Base-by-base conservation (phyloP, 2,113 vertebrate species). In the Archilochus colubris region DNA sequence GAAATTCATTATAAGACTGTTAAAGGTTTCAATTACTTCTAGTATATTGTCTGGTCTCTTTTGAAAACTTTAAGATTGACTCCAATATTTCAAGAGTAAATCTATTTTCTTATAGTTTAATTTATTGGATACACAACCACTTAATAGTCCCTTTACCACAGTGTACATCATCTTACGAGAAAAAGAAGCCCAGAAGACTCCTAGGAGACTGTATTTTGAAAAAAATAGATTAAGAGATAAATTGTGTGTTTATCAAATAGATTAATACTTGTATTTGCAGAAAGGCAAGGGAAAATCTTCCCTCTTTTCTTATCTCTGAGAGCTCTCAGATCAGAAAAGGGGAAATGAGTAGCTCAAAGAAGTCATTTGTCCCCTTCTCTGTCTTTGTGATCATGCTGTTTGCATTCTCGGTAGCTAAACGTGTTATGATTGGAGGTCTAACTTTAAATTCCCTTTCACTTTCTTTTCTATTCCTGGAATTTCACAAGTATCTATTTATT, bases 81-180 rank as follows among this genome's bases (percentile, higher is more conserved):
- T 86, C 38, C 43, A 24, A 28, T 43, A 86, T 74, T 76, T 88
- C 23, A 73, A 30, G 2, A 62, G 43, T 54, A 68, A 67, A 13
- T 72, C 17, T 61, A 33, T 84, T 89, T 92, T 88, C 50, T 64
- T 73, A n/a, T 57, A 93, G 27, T 89, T 81, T 89, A 92, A 51
- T 90, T 88, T 89, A 69, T 59, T 15, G 13, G 76, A 64, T 53
- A 75, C 25, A 82, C 25, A 72, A 63, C 66, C 51, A 88, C 27
- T 51, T 84, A 66, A 55, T 3, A 91, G 61, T 19, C 68, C 3
- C 20, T 55, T 84, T 78, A 61, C 19, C 66, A 74, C 25, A 88
- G 50, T 20, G 62, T 63, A 46, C 9, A 64, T 84, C 59, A 68
- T 36, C 44, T 70, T 40, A 77, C 80, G 74, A 75, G 33, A 74